Evolutionary conservation across 1,140 invertebrate species (phyloP).

Genomic region (Metopolophium dirhodum): DNA sequence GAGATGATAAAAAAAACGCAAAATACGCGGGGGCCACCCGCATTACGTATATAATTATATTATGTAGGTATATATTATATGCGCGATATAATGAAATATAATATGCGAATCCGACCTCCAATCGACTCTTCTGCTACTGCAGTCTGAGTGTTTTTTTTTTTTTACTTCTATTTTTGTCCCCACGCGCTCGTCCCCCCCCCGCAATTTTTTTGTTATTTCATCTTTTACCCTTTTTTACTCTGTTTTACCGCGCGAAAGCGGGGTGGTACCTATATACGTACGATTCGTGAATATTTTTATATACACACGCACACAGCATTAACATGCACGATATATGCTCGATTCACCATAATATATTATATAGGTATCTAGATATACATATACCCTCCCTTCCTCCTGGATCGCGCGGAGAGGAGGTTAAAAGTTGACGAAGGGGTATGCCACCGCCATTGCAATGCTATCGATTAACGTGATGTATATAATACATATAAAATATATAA

Average conservation of each 20-base stretch:
- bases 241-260: not conserved
- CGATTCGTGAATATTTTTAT: not conserved
- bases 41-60: not conserved
- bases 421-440: not conserved
- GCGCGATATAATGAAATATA: not conserved
- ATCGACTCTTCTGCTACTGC: not conserved
- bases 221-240: not conserved
- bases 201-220: not conserved
- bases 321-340: not conserved
- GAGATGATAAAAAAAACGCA: not conserved
- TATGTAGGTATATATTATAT: not conserved
- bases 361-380: not conserved
- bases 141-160: not conserved
- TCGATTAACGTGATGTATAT: conserved; percentile 23
- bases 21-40: not conserved
- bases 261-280: not conserved
- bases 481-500: too few species aligned
- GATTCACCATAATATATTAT: not conserved
- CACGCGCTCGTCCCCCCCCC: too few species aligned
- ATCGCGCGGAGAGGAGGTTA: not conserved
- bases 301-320: too few species aligned
- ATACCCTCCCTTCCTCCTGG: not conserved
- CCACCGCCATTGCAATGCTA: not conserved
- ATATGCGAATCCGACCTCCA: not conserved
- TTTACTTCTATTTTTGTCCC: not conserved